Base-by-base conservation (phyloP, 1,140 invertebrate species). In the Oryctes rhinoceros region DNA sequence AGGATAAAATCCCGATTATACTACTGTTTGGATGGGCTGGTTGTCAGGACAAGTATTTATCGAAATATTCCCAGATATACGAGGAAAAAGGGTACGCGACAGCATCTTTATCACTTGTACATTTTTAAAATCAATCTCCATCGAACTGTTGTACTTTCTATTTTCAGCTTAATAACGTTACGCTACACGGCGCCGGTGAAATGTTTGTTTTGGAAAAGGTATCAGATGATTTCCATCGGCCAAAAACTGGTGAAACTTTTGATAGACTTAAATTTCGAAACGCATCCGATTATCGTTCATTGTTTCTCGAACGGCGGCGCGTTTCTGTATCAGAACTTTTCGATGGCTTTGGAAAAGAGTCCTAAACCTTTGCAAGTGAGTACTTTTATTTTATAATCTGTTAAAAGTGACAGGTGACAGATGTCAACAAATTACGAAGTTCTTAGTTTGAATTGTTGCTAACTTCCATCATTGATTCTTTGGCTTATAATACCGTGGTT, bases 281-380 rank as follows among this genome's bases (percentile, higher is more conserved):
- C 90, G 20, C 92, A 94, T 85, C 94, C 94, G 2, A 90, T 95
- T 53, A 92, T 95, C 78, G 93, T 96, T 84, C 94, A 96, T 82
- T 90, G 94, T 48, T 95, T 96, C 86, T 95, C 94, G 76, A 96
- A 95, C 86, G 94, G 94, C 15, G 94, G 94, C 35, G 92, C 92
- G 1, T 91, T 91, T 81, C 86, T 93, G 4, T 94, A 94, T 85
- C 91, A 93, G 81, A 91, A 93, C 83, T 90, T 94, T 39, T 90
- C 91, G 39, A 83, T 90, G 53, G 91, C 92, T 3, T 88, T 92
- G 81, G 86, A 90, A 78, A 88, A 89, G 71, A 85, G 85, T 37
- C 87, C 88, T 9, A 90, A 88, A 59, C 87, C 88, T 0, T 82
- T 91, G 37, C 88, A 88, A 85, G 89, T 89, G 84, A 83, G 59